phyloP scores from a whole-genome alignment of 2,113 vertebrate genomes.

The Bos taurus region ARS-UCD2.0 NC_037335.1:91632501-91633000 shows the following conservation, averaged over 20 bases:
- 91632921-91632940: constrained; percentile 2
- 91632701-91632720: not conserved
- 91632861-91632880: not conserved
- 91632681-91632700: constrained; percentile 35
- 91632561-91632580: not conserved
- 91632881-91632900: not conserved
- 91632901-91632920: constrained; percentile 15
- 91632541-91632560: not conserved
- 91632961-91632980: constrained; percentile 6
- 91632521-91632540: constrained; percentile 6
- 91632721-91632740: constrained; percentile 15
- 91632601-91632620: constrained; percentile 17
- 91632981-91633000: not conserved
- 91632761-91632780: not conserved
- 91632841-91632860: not conserved
- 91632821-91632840: not conserved
- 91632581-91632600: constrained; percentile 3
- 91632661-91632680: not conserved
- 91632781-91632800: not conserved
- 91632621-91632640: constrained; percentile 14
- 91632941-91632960: not conserved
- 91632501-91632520: constrained; percentile 8
- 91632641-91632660: constrained; percentile 31
- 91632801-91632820: constrained; percentile 22
- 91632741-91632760: not conserved